phyloP scores from a whole-genome alignment of 2,113 vertebrate genomes.

The Hepsetus odoe region DNA sequence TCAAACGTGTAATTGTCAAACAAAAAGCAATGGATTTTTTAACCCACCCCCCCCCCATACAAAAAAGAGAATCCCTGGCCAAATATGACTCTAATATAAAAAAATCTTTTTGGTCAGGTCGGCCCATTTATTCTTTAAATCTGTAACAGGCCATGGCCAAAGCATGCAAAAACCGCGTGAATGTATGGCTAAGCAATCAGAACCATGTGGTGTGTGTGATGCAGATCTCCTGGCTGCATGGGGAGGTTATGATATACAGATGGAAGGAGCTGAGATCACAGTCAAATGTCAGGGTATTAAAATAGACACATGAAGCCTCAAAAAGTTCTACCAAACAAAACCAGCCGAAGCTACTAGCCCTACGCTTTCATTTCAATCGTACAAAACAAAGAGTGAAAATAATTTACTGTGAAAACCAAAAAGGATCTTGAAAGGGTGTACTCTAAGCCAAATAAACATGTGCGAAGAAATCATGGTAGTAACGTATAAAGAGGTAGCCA shows the following conservation, averaged over 20 bases:
- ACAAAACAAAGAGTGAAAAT: background rate
- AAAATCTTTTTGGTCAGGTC: background rate
- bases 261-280: slow-evolving; percentile 26
- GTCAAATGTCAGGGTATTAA: slow-evolving; percentile 29
- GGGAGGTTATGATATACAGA: slow-evolving; percentile 18
- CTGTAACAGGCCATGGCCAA: slow-evolving; percentile 1
- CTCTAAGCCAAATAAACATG: background rate
- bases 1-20: background rate
- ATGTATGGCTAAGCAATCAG: slow-evolving; percentile 9
- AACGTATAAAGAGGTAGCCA: slow-evolving; percentile 2
- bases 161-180: background rate
- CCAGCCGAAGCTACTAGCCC: slow-evolving; percentile 16
- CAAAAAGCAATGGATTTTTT: slow-evolving; percentile 14
- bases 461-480: background rate
- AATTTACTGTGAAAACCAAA: slow-evolving; percentile 7
- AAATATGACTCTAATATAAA: slow-evolving; percentile 20
- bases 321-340: slow-evolving; percentile 26
- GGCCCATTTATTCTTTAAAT: slow-evolving; percentile 35
- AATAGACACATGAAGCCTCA: slow-evolving; percentile 28
- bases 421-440: background rate
- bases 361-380: slow-evolving; percentile 16
- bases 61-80: too few relatives aligned
- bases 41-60: background rate
- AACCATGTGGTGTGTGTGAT: slow-evolving; percentile 38
- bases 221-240: slow-evolving; percentile 6